These are phyloP conservation scores for Lerista edwardsae DNA, from an alignment of 2,797 vertebrate genomes.

Conservation along the genomic window DNA sequence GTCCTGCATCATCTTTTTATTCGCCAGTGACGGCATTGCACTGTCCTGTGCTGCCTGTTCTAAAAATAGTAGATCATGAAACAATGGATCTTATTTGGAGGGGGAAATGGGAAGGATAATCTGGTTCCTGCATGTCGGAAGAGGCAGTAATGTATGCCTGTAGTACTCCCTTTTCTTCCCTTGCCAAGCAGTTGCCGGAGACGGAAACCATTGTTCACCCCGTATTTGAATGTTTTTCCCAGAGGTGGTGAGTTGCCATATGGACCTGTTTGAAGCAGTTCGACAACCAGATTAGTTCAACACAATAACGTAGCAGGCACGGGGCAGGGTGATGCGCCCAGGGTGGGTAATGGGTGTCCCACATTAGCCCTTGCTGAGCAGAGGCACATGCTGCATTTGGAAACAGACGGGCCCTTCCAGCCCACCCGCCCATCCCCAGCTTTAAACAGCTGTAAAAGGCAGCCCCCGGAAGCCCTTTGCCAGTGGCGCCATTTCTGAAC, in stretches of 20 bases:
- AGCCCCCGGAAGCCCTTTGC: too few relatives aligned
- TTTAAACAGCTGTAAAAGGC: too few relatives aligned
- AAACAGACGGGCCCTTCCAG: too few relatives aligned
- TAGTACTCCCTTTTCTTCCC: too few relatives aligned
- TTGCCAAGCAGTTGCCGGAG: not conserved
- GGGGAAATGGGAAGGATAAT: not conserved
- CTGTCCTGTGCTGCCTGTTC: slow-evolving; percentile 11
- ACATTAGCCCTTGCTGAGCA: too few relatives aligned
- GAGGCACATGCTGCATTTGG: too few relatives aligned
- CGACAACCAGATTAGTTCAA: not conserved
- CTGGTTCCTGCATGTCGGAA: not conserved
- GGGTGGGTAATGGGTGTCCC: too few relatives aligned
- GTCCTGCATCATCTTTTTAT: not conserved
- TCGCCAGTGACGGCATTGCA: not conserved
- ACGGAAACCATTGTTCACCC: not conserved
- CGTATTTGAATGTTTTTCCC: not conserved
- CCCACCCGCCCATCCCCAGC: too few relatives aligned
- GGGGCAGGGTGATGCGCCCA: too few relatives aligned
- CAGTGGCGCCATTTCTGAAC: too few relatives aligned
- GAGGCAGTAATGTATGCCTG: not conserved
- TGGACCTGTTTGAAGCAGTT: not conserved
- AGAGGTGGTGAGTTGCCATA: not conserved
- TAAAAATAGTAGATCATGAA: not conserved
- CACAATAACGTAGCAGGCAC: too few relatives aligned
- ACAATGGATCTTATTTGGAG: not conserved